Evolutionary conservation across 2,797 vertebrate genomes (phyloP).

Genomic region (Telmatherina bonti): DNA sequence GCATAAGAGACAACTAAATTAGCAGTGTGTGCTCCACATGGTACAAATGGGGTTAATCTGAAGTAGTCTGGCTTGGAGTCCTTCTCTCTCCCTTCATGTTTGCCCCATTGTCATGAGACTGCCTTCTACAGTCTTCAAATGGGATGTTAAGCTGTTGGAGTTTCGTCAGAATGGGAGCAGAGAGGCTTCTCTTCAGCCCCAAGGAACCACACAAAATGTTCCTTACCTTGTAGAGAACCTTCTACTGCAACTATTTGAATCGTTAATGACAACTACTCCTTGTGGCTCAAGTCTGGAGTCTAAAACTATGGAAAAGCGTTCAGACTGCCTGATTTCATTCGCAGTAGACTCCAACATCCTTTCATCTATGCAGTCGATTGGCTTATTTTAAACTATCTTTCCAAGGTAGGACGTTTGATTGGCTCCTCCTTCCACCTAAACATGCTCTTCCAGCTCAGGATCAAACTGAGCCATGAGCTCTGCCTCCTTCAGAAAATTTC

Average conservation of each 20-base stretch:
- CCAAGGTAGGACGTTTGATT: not conserved
- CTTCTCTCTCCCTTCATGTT: too few relatives aligned
- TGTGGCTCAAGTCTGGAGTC: constrained; percentile 37
- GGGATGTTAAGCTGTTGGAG: not conserved
- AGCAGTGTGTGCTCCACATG: not conserved
- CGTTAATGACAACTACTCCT: constrained; percentile 27
- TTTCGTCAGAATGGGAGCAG: not conserved
- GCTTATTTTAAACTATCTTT: not conserved
- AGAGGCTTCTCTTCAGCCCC: not conserved
- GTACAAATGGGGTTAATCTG: too few relatives aligned
- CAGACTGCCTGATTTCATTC: constrained; percentile 10
- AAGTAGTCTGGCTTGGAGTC: too few relatives aligned
- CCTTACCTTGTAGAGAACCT: not conserved
- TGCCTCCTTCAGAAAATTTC: not conserved
- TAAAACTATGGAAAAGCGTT: constrained; percentile 24
- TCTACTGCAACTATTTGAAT: constrained; percentile 10
- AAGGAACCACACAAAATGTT: not conserved
- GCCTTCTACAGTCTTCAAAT: not conserved
- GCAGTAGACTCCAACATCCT: not conserved
- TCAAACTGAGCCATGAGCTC: not conserved
- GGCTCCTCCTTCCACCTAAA: not conserved
- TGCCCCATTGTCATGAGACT: not conserved
- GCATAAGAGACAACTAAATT: not conserved
- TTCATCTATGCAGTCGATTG: not conserved
- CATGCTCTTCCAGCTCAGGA: not conserved